phyloP scores from a whole-genome alignment of 2,113 vertebrate species.

The Electrona antarctica region DNA sequence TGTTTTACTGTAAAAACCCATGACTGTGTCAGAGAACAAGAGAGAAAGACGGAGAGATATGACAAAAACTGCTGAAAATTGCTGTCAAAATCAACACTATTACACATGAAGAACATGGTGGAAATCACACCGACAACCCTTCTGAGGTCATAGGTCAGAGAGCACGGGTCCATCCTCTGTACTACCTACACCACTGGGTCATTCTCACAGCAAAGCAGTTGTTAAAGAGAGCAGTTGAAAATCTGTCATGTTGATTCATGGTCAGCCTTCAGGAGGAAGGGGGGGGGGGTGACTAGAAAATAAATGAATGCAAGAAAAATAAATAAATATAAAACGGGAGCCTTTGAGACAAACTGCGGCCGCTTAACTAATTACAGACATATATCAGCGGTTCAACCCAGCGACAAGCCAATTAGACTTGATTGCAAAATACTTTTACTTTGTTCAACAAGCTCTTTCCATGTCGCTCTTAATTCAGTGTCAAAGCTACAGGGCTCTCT shows the following conservation, averaged over 20 bases:
- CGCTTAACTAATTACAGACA: conserved; percentile 92
- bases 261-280: conserved; percentile 79
- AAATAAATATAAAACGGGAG: conserved; percentile 50
- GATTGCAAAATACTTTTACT: conserved; percentile 95
- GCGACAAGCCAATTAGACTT: conserved; percentile 98
- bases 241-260: conserved; percentile 94
- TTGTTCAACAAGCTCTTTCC: conserved; percentile 98
- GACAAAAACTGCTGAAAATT: no score
- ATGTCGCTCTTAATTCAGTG: conserved; percentile 99
- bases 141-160: no score
- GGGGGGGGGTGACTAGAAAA: background rate
- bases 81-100: no score
- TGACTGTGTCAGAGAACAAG: no score
- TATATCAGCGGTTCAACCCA: conserved; percentile 89
- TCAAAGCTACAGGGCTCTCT: conserved; percentile 83
- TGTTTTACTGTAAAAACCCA: no score
- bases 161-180: no score
- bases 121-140: no score
- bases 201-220: no score
- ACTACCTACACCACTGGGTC: no score
- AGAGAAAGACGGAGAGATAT: no score
- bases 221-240: no score
- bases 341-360: conserved; percentile 91
- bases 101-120: no score
- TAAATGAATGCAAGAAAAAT: conserved; percentile 28